phyloP scores from a whole-genome alignment of 2,888 invertebrate genomes.

The Oligia fasciuncula region DNA sequence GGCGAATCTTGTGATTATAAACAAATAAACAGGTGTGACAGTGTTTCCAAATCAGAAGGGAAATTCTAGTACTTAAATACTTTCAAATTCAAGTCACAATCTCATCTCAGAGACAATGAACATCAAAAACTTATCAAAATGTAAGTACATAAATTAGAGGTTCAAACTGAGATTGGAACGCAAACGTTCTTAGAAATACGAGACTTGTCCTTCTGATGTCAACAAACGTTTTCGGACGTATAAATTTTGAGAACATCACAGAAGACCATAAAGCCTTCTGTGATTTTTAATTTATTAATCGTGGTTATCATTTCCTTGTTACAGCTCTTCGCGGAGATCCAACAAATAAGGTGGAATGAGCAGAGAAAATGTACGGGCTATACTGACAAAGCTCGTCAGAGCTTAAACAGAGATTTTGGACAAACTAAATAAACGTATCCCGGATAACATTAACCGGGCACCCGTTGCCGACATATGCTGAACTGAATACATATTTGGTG shows the following conservation, averaged over 20 bases:
- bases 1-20: conserved; percentile 59
- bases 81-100: background rate
- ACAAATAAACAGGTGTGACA: conserved; percentile 39
- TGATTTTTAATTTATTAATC: background rate
- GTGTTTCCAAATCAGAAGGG: background rate
- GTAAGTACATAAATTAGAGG: background rate
- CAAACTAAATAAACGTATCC: conserved; percentile 17
- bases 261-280: background rate
- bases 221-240: background rate
- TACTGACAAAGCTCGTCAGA: background rate
- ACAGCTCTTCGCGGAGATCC: too few species aligned
- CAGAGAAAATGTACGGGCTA: background rate
- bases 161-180: background rate
- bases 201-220: background rate
- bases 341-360: background rate
- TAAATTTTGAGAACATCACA: background rate
- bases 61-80: background rate
- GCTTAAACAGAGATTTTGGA: conserved; percentile 10
- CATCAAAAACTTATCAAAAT: background rate
- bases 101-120: background rate
- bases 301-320: background rate
- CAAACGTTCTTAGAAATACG: background rate
- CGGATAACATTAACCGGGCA: conserved; percentile 6
- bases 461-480: conserved; percentile 26
- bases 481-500: conserved; percentile 52